Base-by-base conservation (phyloP, 1,140 invertebrate species). In the Drosophila grimshawi region DNA sequence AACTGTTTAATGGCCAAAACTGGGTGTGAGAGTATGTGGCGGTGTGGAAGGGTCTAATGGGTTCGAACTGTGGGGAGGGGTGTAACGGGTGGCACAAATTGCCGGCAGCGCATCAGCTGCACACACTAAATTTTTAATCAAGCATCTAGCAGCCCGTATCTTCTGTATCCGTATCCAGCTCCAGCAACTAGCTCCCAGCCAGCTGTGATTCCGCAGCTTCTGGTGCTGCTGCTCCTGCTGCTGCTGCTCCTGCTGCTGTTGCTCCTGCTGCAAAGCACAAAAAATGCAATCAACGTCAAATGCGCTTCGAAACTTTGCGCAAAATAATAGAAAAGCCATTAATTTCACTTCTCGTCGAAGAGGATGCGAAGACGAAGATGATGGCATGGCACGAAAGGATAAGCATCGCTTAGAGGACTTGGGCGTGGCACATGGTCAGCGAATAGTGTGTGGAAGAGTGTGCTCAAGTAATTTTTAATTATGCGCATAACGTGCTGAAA, bases 321-420 rank as follows among this genome's bases (percentile, higher is more conserved):
- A 89, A 88, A 88, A 88, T 88, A 88, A 88, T 88, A 88, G 83
- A 88, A 88, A 88, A 88, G 85, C 83, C 83, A 88, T 88, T 88
- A 88, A 88, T 88, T 88, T 88, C 83, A 83, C 85, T 88, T 88
- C 80, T 86, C 85, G 85, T 88, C 85, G 80, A 88, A 88, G 83
- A 88, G 78, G 66, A 69, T 73, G 61, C 65, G 46, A 65, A 27
- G 11, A 46, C 19, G 29, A 43, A 43, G 62, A 33, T 4, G 48
- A 37, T 49, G 43, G n/a, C 30, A 68, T 66, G 37, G 62, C 32
- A 67, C 37, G 32, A 61, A 4, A 41, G 32, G 41, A 5, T 33
- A 11, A 35, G 51, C 27, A 2, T 33, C 33, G 33, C 8, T n/a
- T 11, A 6, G 32, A 46, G 1, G 48, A 57, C 52, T 46, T 41